Conservation (phyloP, 2,888 invertebrate genomes). For the Dryomyza anilis region DNA sequence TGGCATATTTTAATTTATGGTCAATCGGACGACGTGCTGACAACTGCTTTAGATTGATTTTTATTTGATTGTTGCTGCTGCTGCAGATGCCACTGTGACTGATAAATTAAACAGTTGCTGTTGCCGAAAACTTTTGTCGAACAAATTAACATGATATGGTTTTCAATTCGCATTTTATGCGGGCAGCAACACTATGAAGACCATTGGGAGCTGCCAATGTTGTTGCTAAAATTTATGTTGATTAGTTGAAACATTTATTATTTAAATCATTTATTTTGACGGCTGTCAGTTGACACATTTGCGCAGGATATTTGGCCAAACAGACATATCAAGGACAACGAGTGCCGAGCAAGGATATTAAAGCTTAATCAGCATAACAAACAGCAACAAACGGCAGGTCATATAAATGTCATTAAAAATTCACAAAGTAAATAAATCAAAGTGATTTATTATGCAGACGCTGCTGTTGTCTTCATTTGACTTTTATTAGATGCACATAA, state of each 20-base stretch:
- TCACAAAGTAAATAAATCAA: conserved; percentile 2
- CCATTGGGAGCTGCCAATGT: too few relatives aligned
- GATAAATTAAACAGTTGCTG: too few relatives aligned
- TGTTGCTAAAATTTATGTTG: too few relatives aligned
- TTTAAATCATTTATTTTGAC: neutral
- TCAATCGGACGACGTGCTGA: neutral
- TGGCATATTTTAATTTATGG: neutral
- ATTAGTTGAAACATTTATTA: neutral
- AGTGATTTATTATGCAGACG: neutral
- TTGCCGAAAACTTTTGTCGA: neutral
- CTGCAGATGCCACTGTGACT: neutral
- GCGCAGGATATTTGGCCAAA: neutral
- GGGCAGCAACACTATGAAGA: too few relatives aligned
- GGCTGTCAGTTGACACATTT: neutral
- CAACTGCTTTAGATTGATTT: neutral
- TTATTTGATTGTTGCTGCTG: neutral
- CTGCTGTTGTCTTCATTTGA: neutral
- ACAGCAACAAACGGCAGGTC: too few relatives aligned
- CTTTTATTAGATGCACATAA: too few relatives aligned
- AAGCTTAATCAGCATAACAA: too few relatives aligned
- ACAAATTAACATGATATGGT: neutral
- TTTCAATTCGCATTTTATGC: neutral
- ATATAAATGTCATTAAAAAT: neutral
- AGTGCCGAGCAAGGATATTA: neutral
- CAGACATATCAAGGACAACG: neutral